Conservation (phyloP, 2,113 vertebrate genomes). For the Mionectes macconnelli region DNA sequence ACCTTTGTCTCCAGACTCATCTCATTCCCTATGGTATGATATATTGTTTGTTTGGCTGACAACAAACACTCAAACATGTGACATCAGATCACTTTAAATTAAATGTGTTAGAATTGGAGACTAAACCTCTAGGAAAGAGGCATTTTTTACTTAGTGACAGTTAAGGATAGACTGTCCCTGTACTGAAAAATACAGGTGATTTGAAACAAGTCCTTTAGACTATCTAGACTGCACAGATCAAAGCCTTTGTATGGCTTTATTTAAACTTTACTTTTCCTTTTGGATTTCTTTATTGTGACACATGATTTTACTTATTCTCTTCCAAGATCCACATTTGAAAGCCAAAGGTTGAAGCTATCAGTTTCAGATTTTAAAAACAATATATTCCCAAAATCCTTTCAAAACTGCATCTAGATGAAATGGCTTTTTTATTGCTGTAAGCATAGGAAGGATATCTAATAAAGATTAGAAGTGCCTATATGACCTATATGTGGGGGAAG, state of each 20-base stretch:
- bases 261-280: neutral
- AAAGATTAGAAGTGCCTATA: neutral
- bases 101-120: constrained; percentile 34
- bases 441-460: neutral
- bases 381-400: neutral
- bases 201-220: neutral
- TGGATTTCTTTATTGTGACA: neutral
- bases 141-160: constrained; percentile 35
- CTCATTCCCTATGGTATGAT: neutral
- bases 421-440: neutral
- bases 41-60: constrained; percentile 63
- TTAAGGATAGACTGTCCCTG: neutral
- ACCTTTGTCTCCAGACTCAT: constrained; percentile 13
- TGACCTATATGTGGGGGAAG: neutral
- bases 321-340: neutral
- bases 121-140: constrained; percentile 51
- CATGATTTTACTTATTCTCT: neutral
- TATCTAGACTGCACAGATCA: neutral
- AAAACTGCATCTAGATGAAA: neutral
- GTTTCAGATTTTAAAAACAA: neutral
- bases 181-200: neutral
- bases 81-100: constrained; percentile 72
- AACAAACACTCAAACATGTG: constrained; percentile 55
- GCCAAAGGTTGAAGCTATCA: neutral
- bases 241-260: neutral